Base-by-base conservation (phyloP, 1,140 invertebrate genomes). In the Drosophila bocqueti region DNA sequence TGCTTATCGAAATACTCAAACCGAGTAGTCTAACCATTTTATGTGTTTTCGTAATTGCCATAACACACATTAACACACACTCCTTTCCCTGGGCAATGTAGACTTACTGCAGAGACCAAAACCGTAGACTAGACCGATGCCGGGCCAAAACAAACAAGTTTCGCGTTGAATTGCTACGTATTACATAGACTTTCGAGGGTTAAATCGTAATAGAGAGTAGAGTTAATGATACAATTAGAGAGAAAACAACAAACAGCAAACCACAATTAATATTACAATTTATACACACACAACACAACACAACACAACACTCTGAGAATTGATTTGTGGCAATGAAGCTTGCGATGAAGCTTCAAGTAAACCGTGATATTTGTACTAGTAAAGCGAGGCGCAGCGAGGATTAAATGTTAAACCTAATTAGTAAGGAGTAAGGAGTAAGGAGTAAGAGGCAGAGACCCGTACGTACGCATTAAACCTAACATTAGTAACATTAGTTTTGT, bases 281-380 rank as follows among this genome's bases (percentile, higher is more conserved):
- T 73, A 47, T 60, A 68, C 42, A 55, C 46, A 29, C 26, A 26
- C 26, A 26, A 34, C 43, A 42, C 21, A 24, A 24, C 21, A 24
- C 21, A 24, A 68, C 42, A 55, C 46, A 29, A 43, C 46, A 50
- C 62, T 36, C 31, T 11, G 75, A 58, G 57, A 78, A 69, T 69
- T 77, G 73, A 76, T 66, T 65, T 65, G 73, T 73, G 64, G 71
- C 79, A 75, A 64, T 65, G 62, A 82, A 67, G 54, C 79, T 68
- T 67, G 76, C 68, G 54, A 81, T 24, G 24, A 24, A 24, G 24
- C 67, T 80, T 81, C 59, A 85, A 57, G 54, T 40, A 57, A 81
- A 92, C 74, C 89, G 89, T 91, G 89, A 91, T 91, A 91, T 91
- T 91, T 91, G 89, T 91, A 91, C 81, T 91, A 91, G 89, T 91